Conservation (phyloP, 1,140 invertebrate genomes). For the Whitmania pigra region DNA sequence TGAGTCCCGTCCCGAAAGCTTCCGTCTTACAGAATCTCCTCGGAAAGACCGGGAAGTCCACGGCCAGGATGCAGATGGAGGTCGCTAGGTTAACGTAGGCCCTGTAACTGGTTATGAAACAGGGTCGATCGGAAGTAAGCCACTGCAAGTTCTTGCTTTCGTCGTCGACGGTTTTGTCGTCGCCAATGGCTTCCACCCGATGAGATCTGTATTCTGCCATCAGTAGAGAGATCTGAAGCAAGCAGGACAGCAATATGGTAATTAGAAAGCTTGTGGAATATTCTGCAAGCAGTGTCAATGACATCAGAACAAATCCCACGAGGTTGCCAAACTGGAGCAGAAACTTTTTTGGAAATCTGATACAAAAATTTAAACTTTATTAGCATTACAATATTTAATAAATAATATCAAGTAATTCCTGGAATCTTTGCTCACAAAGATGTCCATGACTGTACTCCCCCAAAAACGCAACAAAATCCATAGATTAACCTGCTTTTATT, state of each 20-base stretch:
- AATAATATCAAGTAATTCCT: no score
- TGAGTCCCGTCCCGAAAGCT: constrained; percentile 70
- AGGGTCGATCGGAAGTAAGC: neutral
- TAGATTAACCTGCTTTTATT: neutral
- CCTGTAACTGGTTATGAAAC: constrained; percentile 53
- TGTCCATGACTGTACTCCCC: no score
- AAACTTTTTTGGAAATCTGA: no score
- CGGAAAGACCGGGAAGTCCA: constrained; percentile 80
- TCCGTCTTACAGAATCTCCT: constrained; percentile 69
- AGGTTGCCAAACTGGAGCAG: neutral
- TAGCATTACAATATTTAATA: no score
- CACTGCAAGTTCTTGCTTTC: no score
- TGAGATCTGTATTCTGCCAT: neutral
- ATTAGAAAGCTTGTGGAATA: neutral
- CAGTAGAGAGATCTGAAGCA: neutral
- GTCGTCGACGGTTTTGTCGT: no score
- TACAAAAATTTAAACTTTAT: no score
- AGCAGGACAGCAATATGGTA: neutral
- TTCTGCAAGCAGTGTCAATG: constrained; percentile 4
- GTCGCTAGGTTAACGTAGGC: constrained; percentile 56
- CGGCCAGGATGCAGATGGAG: constrained; percentile 70
- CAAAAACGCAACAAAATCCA: no score
- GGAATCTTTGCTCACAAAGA: no score
- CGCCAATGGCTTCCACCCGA: no score
- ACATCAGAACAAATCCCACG: constrained; percentile 8